Evolutionary conservation across 2,888 invertebrate species (phyloP), one percentile per base, ranked within the genome.

Genomic region (Arge pagana): DNA sequence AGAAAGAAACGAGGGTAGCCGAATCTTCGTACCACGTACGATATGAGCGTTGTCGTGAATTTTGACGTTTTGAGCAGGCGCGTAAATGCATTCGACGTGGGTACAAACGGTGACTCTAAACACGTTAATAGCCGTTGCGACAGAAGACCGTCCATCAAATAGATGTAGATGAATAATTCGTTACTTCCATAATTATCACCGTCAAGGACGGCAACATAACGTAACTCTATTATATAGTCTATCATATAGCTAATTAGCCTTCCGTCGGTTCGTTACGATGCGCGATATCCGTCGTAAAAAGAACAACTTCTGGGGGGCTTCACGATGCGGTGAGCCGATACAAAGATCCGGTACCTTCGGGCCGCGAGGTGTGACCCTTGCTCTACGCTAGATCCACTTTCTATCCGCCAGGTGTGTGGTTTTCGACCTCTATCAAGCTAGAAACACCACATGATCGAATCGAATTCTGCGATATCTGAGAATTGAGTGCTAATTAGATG

Each of bases 201-300:
- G 63, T 54, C 53, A n/a, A 33, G 33, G 58, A 60, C 65, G 64
- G 70, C n/a, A n/a, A n/a, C 70, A 71, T 66, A 64, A 66, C 66
- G 62, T n/a, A n/a, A 65, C 62, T 62, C 63, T 65, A 70, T 71
- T 70, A 67, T 64, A 58, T 62, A 52, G 57, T 58, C 59, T 64
- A 62, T 58, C 62, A 63, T 61, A n/a, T 62, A 61, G 64, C 66
- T 71, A 72, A 71, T 71, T 70, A 71, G 66, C 64, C 65, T 66
- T 65, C 62, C 56, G 58, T 63, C 71, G 70, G 72, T 72, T 72
- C 70, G 71, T 71, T 59, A 45, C 45, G 33, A 45, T n/a, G 16
- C 33, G 8, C 33, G 23, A 23, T 33, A 13, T 35, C 33, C 18
- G 4, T 18, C n/a, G 11, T 24, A 8, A 18, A 45, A 31, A 45